Conservation (phyloP, 2,797 vertebrate genomes). For the Furcifer pardalis region DNA sequence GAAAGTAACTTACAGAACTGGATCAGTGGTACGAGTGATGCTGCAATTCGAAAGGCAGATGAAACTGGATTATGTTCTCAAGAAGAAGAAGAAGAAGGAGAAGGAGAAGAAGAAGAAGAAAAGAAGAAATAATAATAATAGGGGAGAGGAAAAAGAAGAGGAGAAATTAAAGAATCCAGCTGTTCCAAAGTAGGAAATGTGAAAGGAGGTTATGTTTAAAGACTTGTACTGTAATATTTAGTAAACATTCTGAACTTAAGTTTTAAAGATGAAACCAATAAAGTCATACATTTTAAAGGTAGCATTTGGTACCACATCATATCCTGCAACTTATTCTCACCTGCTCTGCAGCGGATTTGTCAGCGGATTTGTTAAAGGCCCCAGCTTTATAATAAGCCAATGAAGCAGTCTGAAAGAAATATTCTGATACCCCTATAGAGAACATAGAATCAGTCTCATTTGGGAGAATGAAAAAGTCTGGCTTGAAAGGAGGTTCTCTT, state of each 20-base stretch:
- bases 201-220: neutral
- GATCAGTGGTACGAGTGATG: too few species aligned
- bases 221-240: too few species aligned
- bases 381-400: conserved; percentile 84
- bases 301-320: neutral
- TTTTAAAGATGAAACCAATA: neutral
- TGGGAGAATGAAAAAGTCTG: conserved; percentile 75
- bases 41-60: too few species aligned
- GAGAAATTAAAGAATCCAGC: too few species aligned
- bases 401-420: conserved; percentile 81
- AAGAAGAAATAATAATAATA: too few species aligned
- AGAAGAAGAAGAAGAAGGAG: too few species aligned
- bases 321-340: conserved; percentile 74
- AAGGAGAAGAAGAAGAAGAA: too few species aligned
- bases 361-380: conserved; percentile 76
- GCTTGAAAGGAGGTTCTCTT: conserved; percentile 71
- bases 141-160: too few species aligned
- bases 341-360: conserved; percentile 78
- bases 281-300: neutral
- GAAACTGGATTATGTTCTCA: too few species aligned
- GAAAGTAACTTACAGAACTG: too few species aligned
- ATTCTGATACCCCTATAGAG: conserved; percentile 84
- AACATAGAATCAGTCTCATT: conserved; percentile 80
- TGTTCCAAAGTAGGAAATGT: neutral
- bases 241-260: too few species aligned